These are phyloP conservation scores for Pogonomyrmex barbatus DNA, from an alignment of 1,140 invertebrate genomes.

Conservation along the genomic window DNA sequence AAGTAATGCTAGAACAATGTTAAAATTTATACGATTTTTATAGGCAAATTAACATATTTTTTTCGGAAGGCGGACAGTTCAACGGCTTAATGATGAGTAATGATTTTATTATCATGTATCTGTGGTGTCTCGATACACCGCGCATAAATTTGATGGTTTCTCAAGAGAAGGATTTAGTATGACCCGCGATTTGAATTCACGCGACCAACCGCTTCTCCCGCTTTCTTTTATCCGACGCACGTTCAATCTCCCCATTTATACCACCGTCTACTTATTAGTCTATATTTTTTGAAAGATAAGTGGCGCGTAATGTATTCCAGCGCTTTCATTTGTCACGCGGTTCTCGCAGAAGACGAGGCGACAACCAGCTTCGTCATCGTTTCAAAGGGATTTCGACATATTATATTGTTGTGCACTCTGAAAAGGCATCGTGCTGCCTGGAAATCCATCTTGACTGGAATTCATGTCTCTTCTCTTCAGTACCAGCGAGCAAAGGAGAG, in stretches of 20 bases:
- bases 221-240: conserved; percentile 55
- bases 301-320: conserved; percentile 71
- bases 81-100: background rate
- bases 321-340: conserved; percentile 69
- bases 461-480: conserved; percentile 17
- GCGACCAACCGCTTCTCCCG: conserved; percentile 19
- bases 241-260: conserved; percentile 57
- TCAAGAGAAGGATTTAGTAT: conserved; percentile 51
- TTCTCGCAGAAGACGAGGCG: conserved; percentile 6
- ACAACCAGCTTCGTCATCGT: conserved; percentile 3
- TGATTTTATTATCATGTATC: background rate
- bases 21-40: background rate
- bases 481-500: background rate
- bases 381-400: conserved; percentile 68
- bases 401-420: conserved; percentile 52
- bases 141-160: conserved; percentile 19
- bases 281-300: conserved; percentile 70
- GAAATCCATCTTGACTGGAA: background rate
- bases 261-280: conserved; percentile 67
- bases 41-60: background rate
- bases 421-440: conserved; percentile 51
- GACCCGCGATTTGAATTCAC: conserved; percentile 61
- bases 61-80: background rate
- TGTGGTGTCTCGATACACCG: background rate
- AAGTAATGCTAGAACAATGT: background rate